Base-by-base conservation (phyloP, 53 echinoderm and acorn worm species). In the Temnopleurus reevesii region DNA sequence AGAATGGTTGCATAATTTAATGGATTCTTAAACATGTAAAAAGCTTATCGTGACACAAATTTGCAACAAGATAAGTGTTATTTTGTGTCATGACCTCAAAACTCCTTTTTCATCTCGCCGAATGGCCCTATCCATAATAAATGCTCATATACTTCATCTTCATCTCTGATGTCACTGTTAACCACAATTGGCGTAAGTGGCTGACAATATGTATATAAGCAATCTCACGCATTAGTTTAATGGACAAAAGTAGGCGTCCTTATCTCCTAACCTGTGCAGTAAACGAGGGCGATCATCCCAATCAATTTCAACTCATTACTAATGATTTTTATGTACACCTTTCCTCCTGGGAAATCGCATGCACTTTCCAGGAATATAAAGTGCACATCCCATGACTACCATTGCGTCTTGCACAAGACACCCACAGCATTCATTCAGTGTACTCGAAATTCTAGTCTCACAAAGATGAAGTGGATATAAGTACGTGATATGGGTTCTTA, bases 341-440 rank as follows among this genome's bases (percentile, higher is more conserved):
- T 38, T 71, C 41, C 41, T 21, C 36, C 21, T 27, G 8, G 41
- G 71, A 63, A 41, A 71, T 5, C 19, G n/a, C n/a, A 71, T 71
- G 71, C 21, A 71, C 71, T 71, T 71, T 71, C 71, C 43, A 71
- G n/a, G 71, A 71, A 71, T 38, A 41, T 41, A 71, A 19, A 71
- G 38, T 38, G 71, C 41, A 13, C 41, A 71, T 41, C 9, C 8
- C 21, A 38, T 41, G n/a, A 71, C 21, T 41, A 36, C 21, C 21
- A 71, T 65, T 65, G 17, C 71, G 19, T 71, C 71, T 21, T 10
- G 1, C 8, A 41, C 41, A 71, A 71, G 71, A 71, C 71, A 13
- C 71, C 71, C 71, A 71, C 41, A 17, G 8, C 41, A 38, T 41
- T 71, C 7, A 5, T 71, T 19, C 41, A 1, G 71, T 30, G n/a